phyloP scores from a whole-genome alignment of 2,888 invertebrate genomes.

The Melinaea menophilus region DNA sequence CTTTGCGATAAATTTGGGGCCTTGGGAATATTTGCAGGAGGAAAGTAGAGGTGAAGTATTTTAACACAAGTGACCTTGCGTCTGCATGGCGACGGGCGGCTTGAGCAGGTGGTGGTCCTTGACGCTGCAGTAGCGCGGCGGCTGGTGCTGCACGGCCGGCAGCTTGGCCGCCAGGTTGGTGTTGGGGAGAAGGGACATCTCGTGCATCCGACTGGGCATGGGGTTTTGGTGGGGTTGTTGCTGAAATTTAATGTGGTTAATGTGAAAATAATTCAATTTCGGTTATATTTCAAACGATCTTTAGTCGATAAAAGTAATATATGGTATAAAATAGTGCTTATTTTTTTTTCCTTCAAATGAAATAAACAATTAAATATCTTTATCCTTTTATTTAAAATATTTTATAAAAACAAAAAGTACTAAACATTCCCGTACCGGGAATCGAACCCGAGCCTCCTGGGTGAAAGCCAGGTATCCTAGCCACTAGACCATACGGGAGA shows the following conservation, averaged over 20 bases:
- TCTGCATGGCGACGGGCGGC: conserved; percentile 92
- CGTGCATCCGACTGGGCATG: conserved; percentile 28
- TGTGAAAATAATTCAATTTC: too few species aligned
- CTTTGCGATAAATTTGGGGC: too few species aligned
- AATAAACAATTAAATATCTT: too few species aligned
- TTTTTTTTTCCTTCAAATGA: too few species aligned
- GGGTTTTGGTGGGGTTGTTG: conserved; percentile 3
- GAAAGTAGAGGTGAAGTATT: not conserved
- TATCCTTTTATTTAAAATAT: too few species aligned
- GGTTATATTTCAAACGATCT: too few species aligned
- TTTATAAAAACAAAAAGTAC: not conserved
- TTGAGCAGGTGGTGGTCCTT: conserved; percentile 96
- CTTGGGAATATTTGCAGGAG: too few species aligned
- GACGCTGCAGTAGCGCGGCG: conserved; percentile 89
- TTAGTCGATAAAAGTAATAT: too few species aligned
- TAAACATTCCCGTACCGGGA: conserved; percentile 71
- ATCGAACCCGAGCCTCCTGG: conserved; percentile 84
- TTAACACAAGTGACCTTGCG: conserved; percentile 73
- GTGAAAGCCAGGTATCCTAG: conserved; percentile 31
- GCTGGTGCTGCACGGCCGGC: conserved; percentile 89
- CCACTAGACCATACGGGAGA: conserved; percentile 26
- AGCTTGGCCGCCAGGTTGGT: conserved; percentile 91
- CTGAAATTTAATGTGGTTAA: not conserved
- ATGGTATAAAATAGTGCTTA: too few species aligned
- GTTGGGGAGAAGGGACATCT: conserved; percentile 82